Conservation (phyloP, 2,113 vertebrate genomes). For the Callaeas wilsoni region DNA sequence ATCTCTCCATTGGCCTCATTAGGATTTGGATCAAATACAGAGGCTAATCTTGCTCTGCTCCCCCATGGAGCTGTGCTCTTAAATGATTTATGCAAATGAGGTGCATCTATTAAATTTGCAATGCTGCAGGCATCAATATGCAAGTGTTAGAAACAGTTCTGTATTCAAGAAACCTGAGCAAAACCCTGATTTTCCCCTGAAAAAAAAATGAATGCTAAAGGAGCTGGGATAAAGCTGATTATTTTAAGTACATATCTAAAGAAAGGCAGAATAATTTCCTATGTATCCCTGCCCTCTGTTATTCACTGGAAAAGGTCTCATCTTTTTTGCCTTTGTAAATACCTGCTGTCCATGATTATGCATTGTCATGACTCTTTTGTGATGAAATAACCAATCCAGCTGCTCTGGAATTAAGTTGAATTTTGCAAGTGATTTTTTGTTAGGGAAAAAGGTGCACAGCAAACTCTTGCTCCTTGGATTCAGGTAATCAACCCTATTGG, state of each 20-base stretch:
- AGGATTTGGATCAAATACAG: not conserved
- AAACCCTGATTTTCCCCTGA: not conserved
- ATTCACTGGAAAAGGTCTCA: not conserved
- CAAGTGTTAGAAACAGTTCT: not conserved
- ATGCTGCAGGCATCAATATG: constrained; percentile 16
- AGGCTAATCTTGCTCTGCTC: not conserved
- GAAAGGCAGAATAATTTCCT: constrained; percentile 4
- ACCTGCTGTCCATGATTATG: not conserved
- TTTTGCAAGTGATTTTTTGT: not conserved
- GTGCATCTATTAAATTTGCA: constrained; percentile 2
- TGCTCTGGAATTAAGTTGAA: not conserved
- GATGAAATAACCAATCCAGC: not conserved
- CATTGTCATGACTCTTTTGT: not conserved
- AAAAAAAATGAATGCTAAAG: not conserved
- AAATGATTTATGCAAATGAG: constrained; percentile 29
- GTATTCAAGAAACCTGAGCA: not conserved
- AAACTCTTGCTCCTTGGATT: not conserved
- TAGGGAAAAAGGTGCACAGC: not conserved
- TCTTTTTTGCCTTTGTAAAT: not conserved
- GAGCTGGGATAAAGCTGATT: not conserved
- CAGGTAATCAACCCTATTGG: not conserved
- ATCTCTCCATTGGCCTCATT: not conserved
- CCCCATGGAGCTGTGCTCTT: not conserved
- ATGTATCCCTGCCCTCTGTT: not conserved
- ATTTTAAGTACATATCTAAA: not conserved